Base-by-base conservation (phyloP, 2,888 invertebrate genomes). In the Erebia ligea region DNA sequence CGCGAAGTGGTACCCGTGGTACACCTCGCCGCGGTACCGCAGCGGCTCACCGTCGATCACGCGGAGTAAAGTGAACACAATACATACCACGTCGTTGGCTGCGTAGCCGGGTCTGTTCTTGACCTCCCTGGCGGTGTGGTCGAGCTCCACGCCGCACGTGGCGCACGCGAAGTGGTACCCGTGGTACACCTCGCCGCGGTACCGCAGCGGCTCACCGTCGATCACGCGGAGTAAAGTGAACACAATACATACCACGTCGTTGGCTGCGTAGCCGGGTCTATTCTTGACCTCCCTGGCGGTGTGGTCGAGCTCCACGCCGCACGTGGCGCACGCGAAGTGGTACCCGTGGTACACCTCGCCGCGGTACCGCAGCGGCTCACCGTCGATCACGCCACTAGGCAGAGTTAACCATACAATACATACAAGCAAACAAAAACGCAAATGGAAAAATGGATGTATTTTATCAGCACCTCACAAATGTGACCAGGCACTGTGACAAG, bases 161-260 rank as follows among this genome's bases (percentile, higher is more conserved):
- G 98, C 97, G 88, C 99, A 99, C 86, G 98, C 98, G 94, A 99
- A 99, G 90, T 99, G 99, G 92, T 99, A 99, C 0, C 99, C 98
- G 92, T 99, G 99, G 94, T 98, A 99, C 56, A 98, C 98, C 91
- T 99, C 99, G 61, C 99, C 99, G 59, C 98, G 96, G 92, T 97
- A 99, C 75, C 97, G 96, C 80, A 98, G 91, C 1, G 98, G 98
- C 82, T 97, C 97, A 77, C 45, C 45, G 11, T 45, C 11, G 11
- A 45, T 45, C 11, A 45, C 11, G 45, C n/a, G 4, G 45, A 11
- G 45, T 3, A 25, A 57, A 19, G 17, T 58, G 58, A 11, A 34
- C 15, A 54, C 2, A 45, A 19, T 72, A 81, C 88, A 84, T 75
- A 96, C 96, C 95, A 98, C 96, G 86, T 98, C 98, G 84, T 98